phyloP scores from a whole-genome alignment of 2,888 invertebrate species.

The Lycia hirtaria region DNA sequence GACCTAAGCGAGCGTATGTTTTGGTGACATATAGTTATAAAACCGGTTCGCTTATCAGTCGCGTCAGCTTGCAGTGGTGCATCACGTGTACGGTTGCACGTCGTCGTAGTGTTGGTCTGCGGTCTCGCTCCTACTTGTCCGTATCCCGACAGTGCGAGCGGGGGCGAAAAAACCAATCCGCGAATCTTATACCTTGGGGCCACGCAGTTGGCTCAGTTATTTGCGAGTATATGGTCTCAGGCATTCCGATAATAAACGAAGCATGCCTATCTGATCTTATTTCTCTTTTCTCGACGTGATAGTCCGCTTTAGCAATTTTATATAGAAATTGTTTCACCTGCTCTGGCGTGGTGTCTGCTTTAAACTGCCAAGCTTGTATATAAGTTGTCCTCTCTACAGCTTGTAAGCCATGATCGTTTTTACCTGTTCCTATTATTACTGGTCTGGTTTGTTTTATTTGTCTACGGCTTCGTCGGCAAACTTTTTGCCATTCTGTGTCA shows the following conservation, averaged over 20 bases:
- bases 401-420: background rate
- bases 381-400: background rate
- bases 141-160: background rate
- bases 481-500: background rate
- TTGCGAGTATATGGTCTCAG: background rate
- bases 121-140: background rate
- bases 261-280: background rate
- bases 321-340: background rate
- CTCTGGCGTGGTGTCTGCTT: background rate
- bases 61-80: too few relatives aligned
- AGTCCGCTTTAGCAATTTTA: background rate
- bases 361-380: background rate
- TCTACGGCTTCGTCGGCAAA: background rate
- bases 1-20: background rate
- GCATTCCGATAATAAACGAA: background rate
- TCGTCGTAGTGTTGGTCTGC: too few relatives aligned
- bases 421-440: background rate
- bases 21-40: background rate
- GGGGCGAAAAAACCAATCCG: background rate
- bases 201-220: background rate
- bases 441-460: background rate
- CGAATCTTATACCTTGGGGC: background rate
- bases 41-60: too few relatives aligned
- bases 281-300: background rate
- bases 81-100: too few relatives aligned